phyloP scores from a whole-genome alignment of 2,888 invertebrate species.

The Phlogophora meticulosa region DNA sequence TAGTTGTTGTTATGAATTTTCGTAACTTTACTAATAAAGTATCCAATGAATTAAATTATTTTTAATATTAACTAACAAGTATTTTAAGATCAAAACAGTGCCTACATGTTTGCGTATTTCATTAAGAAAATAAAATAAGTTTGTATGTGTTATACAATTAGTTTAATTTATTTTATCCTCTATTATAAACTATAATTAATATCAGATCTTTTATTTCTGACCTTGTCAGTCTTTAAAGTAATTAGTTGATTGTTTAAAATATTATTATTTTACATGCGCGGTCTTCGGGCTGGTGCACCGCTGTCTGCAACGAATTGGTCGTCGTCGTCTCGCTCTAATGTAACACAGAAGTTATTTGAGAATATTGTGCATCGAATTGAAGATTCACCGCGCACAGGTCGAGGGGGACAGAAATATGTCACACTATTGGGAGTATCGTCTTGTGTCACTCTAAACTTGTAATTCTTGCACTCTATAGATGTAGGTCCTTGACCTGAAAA shows the following conservation, averaged over 20 bases:
- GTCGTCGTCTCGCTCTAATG: constrained; percentile 80
- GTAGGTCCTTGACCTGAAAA: constrained; percentile 55
- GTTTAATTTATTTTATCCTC: constrained; percentile 25
- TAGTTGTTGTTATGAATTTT: constrained; percentile 25
- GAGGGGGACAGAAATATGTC: constrained; percentile 85
- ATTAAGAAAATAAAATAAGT: constrained; percentile 31
- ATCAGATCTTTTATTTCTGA: constrained; percentile 35
- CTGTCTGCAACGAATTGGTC: constrained; percentile 80
- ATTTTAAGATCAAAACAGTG: background rate
- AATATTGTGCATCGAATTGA: constrained; percentile 84
- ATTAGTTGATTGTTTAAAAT: constrained; percentile 2
- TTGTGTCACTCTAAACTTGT: constrained; percentile 84
- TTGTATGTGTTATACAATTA: constrained; percentile 22
- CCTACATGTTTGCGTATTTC: background rate
- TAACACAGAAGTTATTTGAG: constrained; percentile 86
- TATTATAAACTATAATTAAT: constrained; percentile 22
- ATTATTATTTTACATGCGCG: constrained; percentile 67
- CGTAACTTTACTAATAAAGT: background rate
- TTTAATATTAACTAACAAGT: background rate
- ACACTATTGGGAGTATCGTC: constrained; percentile 77
- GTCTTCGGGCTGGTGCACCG: constrained; percentile 79
- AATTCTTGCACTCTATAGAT: constrained; percentile 86
- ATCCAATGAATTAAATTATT: no score
- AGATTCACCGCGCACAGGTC: constrained; percentile 78
- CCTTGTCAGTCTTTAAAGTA: constrained; percentile 41